Base-by-base conservation (phyloP, 2,888 invertebrate genomes). In the Brachylomia viminalis region DNA sequence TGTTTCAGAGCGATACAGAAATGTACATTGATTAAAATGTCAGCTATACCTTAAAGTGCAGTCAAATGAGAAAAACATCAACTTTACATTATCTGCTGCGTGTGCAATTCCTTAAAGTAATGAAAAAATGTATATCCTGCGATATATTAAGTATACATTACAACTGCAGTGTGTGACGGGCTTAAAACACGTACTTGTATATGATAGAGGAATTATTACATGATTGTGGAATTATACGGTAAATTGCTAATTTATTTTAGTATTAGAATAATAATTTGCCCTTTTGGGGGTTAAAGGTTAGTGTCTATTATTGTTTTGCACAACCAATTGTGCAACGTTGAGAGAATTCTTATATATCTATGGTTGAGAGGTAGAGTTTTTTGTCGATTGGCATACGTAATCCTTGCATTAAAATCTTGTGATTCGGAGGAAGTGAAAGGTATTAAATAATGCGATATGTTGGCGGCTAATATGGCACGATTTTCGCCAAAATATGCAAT, bases 181-280 rank as follows among this genome's bases (percentile, higher is more conserved):
- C 49, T 75, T 75, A 27, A 56, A 80, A 42, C 58, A 72, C 38
- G 68, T 45, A 72, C 78, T 56, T 62, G 77, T 78, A 75, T 84
- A 86, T 68, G 77, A 85, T 74, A 74, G 64, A 78, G 58, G 69
- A 77, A 77, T 86, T 83, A 83, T 84, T 76, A 79, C 84, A 83
- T 72, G 75, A 45, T 52, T 75, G 74, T 76, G 56, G 86, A 81
- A 84, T 85, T 77, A 73, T 54, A 74, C 70, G n/a, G 56, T 74
- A 73, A 75, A 80, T 80, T 54, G 69, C 52, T 45, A 6, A 38
- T 72, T 68, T 65, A 64, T 72, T 62, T 61, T 45, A 70, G 7
- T 58, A 23, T 80, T 27, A 27, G 6, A 82, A 71, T 82, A 71
- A 71, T 47, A 56, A 52, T 73, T 82, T 82, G 72, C 72, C 61